These are phyloP conservation scores for Phataginus tricuspis DNA, from an alignment of 2,797 vertebrate species.

Conservation along the genomic window DNA sequence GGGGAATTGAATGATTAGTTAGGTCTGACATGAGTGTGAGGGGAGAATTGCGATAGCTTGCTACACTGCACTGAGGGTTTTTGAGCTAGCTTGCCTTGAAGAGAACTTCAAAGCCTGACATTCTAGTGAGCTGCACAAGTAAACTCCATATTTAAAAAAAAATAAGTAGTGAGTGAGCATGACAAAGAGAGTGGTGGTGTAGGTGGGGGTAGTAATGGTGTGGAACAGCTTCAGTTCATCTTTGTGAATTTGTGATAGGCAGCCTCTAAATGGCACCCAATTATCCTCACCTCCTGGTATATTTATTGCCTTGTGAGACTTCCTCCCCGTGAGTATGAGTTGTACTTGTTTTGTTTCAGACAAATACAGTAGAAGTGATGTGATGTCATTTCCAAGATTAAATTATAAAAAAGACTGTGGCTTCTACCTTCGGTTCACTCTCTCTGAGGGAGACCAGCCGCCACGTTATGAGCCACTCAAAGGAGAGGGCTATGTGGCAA, in stretches of 20 bases:
- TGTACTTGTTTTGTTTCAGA: constrained; percentile 6
- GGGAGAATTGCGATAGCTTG: background rate
- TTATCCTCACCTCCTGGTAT: background rate
- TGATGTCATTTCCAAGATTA: background rate
- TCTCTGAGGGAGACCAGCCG: background rate
- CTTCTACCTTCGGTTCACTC: background rate
- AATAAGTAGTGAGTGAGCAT: background rate
- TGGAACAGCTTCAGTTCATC: background rate
- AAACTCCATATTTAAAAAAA: background rate
- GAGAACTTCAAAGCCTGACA: background rate
- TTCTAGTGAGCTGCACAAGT: background rate
- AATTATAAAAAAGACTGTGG: background rate
- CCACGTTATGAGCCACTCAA: background rate
- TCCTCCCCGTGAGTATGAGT: background rate
- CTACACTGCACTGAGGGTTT: background rate
- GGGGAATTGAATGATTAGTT: background rate
- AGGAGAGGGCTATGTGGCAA: background rate
- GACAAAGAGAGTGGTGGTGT: no score
- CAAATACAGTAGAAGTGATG: background rate
- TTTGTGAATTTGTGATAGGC: background rate
- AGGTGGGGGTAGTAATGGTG: background rate
- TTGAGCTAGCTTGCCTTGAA: background rate
- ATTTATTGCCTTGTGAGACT: background rate
- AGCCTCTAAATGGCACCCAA: background rate
- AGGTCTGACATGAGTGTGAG: background rate